Base-by-base conservation (phyloP, 2,888 invertebrate species). In the Polyploca ridens region DNA sequence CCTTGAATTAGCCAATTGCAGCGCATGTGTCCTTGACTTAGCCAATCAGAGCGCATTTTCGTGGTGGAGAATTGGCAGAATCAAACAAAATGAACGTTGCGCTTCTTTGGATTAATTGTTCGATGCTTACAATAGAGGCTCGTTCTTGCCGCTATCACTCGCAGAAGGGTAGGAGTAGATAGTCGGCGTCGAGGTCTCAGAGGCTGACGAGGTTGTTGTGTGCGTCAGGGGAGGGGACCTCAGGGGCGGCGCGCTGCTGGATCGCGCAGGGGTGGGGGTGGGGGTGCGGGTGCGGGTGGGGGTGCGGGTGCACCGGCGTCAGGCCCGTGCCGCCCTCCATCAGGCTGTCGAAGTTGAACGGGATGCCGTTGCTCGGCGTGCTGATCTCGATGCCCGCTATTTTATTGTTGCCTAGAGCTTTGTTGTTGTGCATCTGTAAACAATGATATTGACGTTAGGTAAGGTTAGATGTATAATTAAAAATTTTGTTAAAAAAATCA, bases 261-360 rank as follows among this genome's bases (percentile, higher is more conserved):
- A 96, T 96, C 69, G 97, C 96, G 91, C 97, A 97, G 1, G 60
- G 60, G 19, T 60, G 60, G 3, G 41, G 41, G 41, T 41, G 41
- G 3, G 41, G 13, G 13, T 41, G 41, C 19, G 54, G 54, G 54
- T 54, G 54, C 33, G 97, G 97, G 65, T 96, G 96, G 95, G 91
- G 91, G 82, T 91, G 92, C 41, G 91, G 90, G 81, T 91, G 91
- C 46, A 98, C 97, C 0, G 98, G 98, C 8, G 98, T 98, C 62
- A 99, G 94, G 0, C 98, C 98, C 3, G 98, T 98, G 79, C 98
- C 98, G 63, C 98, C 98, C 79, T 98, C 98, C 97, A 98, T 98
- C 68, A 99, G 95, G 75, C 97, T 97, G 82, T 99, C 98, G 87
- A 98, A 98, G 90, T 98, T 98, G 91, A 98, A 98, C 77, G 96